Percentiles rank a stretch among this genome's conserved stretches.
Evolutionary conservation across 1,140 invertebrate genomes (phyloP).

Genomic region (Zophobas atratus): DNA sequence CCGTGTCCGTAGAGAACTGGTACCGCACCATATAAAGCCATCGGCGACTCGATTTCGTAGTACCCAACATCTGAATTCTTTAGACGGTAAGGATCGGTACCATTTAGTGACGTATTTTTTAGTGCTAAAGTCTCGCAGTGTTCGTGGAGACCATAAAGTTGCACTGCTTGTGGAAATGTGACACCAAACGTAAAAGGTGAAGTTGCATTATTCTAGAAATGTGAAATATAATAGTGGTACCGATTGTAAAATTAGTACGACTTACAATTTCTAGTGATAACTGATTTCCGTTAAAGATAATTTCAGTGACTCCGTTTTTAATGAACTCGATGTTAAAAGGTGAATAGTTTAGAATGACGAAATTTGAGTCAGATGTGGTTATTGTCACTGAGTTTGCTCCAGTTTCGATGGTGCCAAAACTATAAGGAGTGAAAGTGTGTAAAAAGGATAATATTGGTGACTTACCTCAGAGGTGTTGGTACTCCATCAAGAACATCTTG

Average conservation of each 20-base stretch:
- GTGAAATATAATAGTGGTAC: no score
- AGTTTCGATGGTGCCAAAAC: not conserved
- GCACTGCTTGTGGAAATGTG: constrained; percentile 89
- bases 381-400: not conserved
- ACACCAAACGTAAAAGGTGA: constrained; percentile 93
- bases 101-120: constrained; percentile 81
- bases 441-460: not conserved
- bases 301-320: constrained; percentile 48
- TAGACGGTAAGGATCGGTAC: constrained; percentile 91
- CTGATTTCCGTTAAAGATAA: constrained; percentile 51
- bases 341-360: constrained; percentile 17
- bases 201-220: constrained; percentile 9
- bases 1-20: constrained; percentile 94
- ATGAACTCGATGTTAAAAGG: constrained; percentile 56
- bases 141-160: constrained; percentile 96
- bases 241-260: no score
- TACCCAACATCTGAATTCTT: constrained; percentile 99
- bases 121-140: constrained; percentile 93
- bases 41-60: constrained; percentile 92
- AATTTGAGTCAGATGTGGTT: not conserved
- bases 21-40: constrained; percentile 95
- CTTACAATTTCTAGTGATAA: constrained; percentile 6
- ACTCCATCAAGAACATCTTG: not conserved
- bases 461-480: constrained; percentile 5
- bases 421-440: no score